These are phyloP conservation scores for Agonum fuliginosum DNA, from an alignment of 2,888 invertebrate species.

Conservation along the genomic window DNA sequence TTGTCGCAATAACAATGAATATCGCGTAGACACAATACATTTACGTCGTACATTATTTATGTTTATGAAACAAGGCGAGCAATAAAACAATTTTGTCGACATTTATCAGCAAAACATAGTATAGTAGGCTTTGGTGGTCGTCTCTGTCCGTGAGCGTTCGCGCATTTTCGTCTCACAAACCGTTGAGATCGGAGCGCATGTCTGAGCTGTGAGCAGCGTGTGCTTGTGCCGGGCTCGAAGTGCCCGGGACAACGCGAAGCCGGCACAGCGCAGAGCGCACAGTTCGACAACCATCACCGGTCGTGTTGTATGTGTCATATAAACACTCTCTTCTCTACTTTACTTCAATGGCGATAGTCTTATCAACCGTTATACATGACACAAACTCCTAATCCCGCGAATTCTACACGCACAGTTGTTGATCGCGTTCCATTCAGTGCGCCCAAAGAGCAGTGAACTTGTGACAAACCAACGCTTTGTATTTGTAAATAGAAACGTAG, in stretches of 20 bases:
- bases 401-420: neutral
- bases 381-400: constrained; percentile 4
- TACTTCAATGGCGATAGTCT: constrained; percentile 3
- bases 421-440: constrained; percentile 21
- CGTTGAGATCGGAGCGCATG: constrained; percentile 44
- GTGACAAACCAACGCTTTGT: constrained; percentile 29
- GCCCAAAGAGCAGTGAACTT: constrained; percentile 49
- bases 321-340: neutral
- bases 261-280: neutral
- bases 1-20: neutral
- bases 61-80: constrained; percentile 16
- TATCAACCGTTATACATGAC: constrained; percentile 36
- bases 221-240: constrained; percentile 36
- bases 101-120: constrained; percentile 20
- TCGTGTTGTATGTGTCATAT: neutral
- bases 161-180: neutral
- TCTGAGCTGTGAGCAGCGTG: constrained; percentile 39
- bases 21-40: neutral
- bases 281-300: constrained; percentile 13
- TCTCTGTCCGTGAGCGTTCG: neutral
- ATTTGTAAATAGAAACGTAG: constrained; percentile 50
- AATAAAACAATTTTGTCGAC: constrained; percentile 22
- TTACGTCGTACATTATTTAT: neutral
- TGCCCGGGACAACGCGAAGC: constrained; percentile 34
- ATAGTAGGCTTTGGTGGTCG: neutral